These are phyloP conservation scores for Agrochola lota DNA, from an alignment of 2,888 invertebrate species.

Conservation along the genomic window DNA sequence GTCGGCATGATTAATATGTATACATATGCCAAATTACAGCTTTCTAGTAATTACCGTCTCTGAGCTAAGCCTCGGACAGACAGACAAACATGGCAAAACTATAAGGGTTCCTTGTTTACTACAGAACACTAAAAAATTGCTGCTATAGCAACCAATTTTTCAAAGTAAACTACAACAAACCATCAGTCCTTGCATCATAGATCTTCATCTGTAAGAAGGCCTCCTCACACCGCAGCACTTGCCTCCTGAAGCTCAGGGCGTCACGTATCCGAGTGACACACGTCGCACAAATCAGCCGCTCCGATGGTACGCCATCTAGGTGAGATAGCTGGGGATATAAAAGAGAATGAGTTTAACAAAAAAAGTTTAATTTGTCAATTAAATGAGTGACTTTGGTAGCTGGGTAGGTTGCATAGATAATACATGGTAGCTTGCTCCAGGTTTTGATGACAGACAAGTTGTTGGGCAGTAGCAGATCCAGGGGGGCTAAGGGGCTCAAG, in stretches of 20 bases:
- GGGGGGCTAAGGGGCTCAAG: no score
- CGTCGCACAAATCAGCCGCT: conserved; percentile 83
- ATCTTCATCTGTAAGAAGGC: conserved; percentile 80
- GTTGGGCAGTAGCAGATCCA: no score
- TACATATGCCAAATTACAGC: no score
- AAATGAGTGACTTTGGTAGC: neutral
- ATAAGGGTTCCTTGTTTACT: no score
- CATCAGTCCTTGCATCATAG: conserved; percentile 66
- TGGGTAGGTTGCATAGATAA: neutral
- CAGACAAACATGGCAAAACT: no score
- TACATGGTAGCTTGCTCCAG: neutral
- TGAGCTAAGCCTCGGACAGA: no score
- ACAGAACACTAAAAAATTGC: no score
- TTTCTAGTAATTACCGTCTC: no score
- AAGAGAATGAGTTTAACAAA: neutral
- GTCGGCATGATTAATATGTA: no score
- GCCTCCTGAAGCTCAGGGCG: conserved; percentile 77
- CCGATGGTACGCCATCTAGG: conserved; percentile 78
- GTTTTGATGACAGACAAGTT: neutral
- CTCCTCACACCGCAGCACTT: conserved; percentile 84
- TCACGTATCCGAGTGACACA: conserved; percentile 83
- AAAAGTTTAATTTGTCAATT: neutral
- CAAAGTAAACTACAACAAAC: conserved; percentile 43
- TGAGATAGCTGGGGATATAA: conserved; percentile 78
- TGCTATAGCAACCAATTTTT: no score